phyloP scores from a whole-genome alignment of 2,797 vertebrate genomes.

The Melopsittacus undulatus region DNA sequence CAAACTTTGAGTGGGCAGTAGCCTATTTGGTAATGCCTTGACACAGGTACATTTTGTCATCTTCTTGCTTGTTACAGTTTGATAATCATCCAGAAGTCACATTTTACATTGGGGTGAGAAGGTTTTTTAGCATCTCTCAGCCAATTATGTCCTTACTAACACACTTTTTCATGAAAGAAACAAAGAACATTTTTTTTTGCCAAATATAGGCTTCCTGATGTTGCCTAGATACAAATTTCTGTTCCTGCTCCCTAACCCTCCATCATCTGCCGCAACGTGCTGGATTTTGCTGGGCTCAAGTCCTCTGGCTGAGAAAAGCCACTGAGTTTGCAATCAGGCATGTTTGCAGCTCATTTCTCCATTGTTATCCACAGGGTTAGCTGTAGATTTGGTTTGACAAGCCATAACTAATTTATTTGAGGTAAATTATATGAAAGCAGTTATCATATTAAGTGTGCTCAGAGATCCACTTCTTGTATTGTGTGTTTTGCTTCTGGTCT shows the following conservation, averaged over 20 bases:
- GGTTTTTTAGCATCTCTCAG: not conserved
- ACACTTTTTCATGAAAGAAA: not conserved
- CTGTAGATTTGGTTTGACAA: not conserved
- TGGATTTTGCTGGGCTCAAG: conserved; percentile 1
- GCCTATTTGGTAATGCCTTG: not conserved
- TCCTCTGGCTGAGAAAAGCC: not conserved
- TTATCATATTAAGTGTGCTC: conserved; percentile 2
- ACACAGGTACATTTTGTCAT: not conserved
- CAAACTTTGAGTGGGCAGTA: not conserved
- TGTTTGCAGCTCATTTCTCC: not conserved
- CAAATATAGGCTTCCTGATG: not conserved
- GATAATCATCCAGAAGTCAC: not conserved
- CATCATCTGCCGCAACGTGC: not conserved
- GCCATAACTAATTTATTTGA: conserved; percentile 38
- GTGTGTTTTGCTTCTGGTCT: not conserved
- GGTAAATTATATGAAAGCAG: conserved; percentile 1
- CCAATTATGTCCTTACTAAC: not conserved
- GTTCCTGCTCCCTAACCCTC: not conserved
- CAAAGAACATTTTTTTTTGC: not conserved
- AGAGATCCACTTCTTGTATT: not conserved
- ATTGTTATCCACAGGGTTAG: not conserved
- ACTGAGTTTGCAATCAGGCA: not conserved
- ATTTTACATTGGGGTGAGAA: not conserved
- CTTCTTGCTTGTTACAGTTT: not conserved
- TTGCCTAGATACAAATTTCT: conserved; percentile 27